These are phyloP conservation scores for Holacanthella duospinosa DNA, from an alignment of 2,888 invertebrate species.

Conservation along the genomic window DNA sequence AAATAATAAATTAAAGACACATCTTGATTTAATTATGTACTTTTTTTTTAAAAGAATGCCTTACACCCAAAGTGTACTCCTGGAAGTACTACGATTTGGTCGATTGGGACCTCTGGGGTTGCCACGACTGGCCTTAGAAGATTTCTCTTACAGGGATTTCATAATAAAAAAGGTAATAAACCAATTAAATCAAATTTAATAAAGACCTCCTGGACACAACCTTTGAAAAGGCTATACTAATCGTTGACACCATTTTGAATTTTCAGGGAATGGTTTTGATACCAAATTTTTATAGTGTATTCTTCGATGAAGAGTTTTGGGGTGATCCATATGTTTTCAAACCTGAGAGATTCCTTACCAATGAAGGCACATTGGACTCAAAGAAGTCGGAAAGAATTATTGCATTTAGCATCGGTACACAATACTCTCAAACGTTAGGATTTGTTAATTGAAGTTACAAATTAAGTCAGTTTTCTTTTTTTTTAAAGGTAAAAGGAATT, in stretches of 20 bases:
- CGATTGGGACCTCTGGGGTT: background rate
- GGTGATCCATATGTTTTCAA: background rate
- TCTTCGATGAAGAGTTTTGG: background rate
- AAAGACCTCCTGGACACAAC: too few species aligned
- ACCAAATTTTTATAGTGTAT: background rate
- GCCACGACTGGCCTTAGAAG: background rate
- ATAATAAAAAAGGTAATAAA: background rate
- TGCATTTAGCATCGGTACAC: background rate
- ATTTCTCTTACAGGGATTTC: background rate
- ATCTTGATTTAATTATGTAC: background rate
- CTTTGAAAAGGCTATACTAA: too few species aligned
- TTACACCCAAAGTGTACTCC: background rate
- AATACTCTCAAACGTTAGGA: background rate
- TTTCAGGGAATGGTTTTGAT: background rate
- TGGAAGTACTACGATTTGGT: background rate
- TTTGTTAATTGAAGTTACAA: background rate
- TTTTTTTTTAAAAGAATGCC: background rate
- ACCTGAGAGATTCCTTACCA: background rate
- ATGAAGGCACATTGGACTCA: background rate
- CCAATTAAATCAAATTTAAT: background rate
- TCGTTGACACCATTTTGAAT: too few species aligned
- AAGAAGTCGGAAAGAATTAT: background rate
- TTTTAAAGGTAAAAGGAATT: background rate
- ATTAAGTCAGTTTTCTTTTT: too few species aligned
- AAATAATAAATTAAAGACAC: too few species aligned